phyloP scores from a whole-genome alignment of 2,888 invertebrate genomes.

The Penaeus monodon region DNA sequence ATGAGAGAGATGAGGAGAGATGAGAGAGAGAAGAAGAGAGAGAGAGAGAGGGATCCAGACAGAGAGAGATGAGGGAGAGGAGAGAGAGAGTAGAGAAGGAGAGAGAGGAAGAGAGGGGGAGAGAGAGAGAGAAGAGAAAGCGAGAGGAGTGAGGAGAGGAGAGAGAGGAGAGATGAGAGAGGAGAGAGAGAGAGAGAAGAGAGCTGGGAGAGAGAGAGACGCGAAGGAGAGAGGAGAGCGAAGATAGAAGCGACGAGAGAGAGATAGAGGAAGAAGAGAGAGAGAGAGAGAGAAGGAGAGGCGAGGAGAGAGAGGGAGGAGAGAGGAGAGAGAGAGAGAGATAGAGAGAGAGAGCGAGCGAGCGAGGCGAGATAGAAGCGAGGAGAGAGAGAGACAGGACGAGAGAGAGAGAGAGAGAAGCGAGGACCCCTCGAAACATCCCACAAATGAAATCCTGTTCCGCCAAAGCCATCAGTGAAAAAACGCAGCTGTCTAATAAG shows the following conservation, averaged over 20 bases:
- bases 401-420: background rate
- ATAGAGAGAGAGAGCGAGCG: background rate
- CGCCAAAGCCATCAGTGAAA: no score
- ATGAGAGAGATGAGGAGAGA: background rate
- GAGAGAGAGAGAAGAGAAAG: background rate
- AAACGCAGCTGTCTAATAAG: rapidly evolving
- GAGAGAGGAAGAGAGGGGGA: no score
- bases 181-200: background rate
- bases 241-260: rapidly evolving
- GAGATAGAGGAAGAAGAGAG: no score
- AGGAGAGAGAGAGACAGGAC: background rate
- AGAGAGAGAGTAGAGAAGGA: no score
- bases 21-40: background rate
- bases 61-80: background rate
- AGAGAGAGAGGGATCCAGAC: no score
- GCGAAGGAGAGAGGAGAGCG: background rate
- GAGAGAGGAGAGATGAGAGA: background rate
- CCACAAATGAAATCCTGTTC: no score
- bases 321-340: background rate
- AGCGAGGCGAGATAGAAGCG: background rate
- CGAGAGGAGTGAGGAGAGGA: background rate
- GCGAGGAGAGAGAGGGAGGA: background rate
- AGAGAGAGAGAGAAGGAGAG: no score
- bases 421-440: no score
- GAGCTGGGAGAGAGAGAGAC: background rate